Evolutionary conservation across 2,888 invertebrate species (phyloP), one percentile per base, ranked within the genome.

Genomic region (Panopea generosa): DNA sequence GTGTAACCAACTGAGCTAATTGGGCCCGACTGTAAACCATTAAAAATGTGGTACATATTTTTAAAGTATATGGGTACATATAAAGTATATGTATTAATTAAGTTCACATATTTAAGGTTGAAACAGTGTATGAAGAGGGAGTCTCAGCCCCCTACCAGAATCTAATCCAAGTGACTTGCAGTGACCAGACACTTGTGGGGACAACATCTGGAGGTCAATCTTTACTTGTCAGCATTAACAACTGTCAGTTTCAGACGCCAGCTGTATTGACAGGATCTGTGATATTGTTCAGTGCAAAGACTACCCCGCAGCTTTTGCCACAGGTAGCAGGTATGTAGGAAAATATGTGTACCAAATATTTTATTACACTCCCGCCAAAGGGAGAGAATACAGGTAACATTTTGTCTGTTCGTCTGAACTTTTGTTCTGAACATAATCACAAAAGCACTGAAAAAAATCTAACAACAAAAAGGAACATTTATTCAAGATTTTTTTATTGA

Each of bases 171-270:
- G 83, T 89, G 1, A 57, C 67, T 16, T 61, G 67, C n/a, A 78
- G 72, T 40, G 81, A 79, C 6, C 65, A 81, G 20, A 71, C 77
- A 18, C 52, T 89, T 7, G 55, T 68, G 14, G 89, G 88, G 24
- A 81, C 85, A 29, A 82, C 86, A 27, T 84, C 86, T 1, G 86
- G 85, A 7, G 78, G 78, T n/a, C 72, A 73, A 18, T 73, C 87
- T 6, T 71, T 86, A 16, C 77, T 89, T 20, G 66, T 85, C 38
- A 79, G 82, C 22, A 66, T 88, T 1, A 84, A 86, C 62, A 85
- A 80, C 9, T 59, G 77, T 24, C 22, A 38, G 6, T 89, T 89
- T 60, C 22, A 72, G 0, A 72, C 84, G 6, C 88, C 88, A 16
- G 85, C 87, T 6, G 65, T 53, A 20, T 78, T 89, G 11, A 52